Conservation (phyloP, 2,113 vertebrate genomes). For the Hydropotes inermis region DNA sequence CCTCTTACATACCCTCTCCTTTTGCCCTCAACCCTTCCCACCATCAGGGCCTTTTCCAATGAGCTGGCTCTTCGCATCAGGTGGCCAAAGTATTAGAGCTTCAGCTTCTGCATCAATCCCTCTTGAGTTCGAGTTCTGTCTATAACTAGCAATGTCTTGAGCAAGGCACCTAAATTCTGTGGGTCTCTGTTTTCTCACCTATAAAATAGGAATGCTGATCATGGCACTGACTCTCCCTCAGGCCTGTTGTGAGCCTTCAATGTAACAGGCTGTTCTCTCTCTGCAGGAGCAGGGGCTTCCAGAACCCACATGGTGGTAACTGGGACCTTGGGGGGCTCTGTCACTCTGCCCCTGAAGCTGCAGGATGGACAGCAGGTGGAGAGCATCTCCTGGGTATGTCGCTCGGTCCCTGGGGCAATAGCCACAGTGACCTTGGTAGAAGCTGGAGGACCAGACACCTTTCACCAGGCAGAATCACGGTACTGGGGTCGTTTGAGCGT, state of each 20-base stretch:
- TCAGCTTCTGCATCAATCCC: not conserved
- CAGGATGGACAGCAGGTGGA: not conserved
- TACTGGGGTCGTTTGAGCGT: not conserved
- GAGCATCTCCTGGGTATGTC: not conserved
- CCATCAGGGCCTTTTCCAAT: not conserved
- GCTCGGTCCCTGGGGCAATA: not conserved
- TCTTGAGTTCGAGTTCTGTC: not conserved
- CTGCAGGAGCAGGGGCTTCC: not conserved
- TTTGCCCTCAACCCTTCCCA: not conserved
- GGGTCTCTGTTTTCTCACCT: not conserved
- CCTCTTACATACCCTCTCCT: not conserved
- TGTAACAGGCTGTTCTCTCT: not conserved
- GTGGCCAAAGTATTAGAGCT: not conserved
- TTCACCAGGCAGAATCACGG: not conserved
- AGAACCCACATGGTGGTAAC: not conserved
- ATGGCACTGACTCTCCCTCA: not conserved
- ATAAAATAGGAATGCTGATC: not conserved
- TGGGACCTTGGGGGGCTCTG: not conserved
- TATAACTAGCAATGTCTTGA: not conserved
- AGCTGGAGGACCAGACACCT: not conserved
- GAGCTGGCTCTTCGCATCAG: not conserved
- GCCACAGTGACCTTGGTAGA: not conserved
- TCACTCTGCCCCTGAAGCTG: not conserved
- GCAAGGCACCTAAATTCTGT: not conserved
- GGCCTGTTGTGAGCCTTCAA: not conserved